Evolutionary conservation across 2,888 invertebrate species (phyloP), one percentile per base, ranked within the genome.

Genomic region (Hypercompe scribonia): DNA sequence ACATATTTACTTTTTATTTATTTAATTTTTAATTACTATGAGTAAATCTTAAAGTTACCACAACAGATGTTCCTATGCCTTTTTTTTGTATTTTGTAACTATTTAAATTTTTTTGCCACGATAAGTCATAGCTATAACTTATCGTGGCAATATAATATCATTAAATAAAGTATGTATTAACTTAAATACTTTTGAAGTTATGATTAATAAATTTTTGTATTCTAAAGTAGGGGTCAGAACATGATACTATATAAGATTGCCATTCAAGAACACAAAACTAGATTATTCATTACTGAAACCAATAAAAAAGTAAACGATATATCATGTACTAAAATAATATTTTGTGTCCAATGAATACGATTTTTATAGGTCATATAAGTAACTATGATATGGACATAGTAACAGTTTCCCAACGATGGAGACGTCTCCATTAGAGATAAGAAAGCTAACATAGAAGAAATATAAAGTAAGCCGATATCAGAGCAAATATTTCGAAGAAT

Each of bases 391-490:
- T 72, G 76, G 74, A 81, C 81, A 81, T 78, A 73, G 76, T 72
- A 70, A 74, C 74, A 75, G 78, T 83, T 80, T 80, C 65, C 61
- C 75, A 74, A 70, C 64, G 72, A 46, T 58, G 46, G 72, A 75
- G 78, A 78, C 76, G 74, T 73, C 71, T 78, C 83, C 70, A 76
- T 83, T 81, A 58, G 61, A 78, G 81, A 78, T 81, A 81, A 81
- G 76, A 72, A 28, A 64, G 72, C 70, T 54, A 70, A 70, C 68
- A 76, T 78, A 78, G 79, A 74, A 83, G 73, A 68, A 69, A 78
- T 81, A 76, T 63, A 66, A 66, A 42, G 74, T 83, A 76, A 81
- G 68, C 72, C 65, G 34, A 76, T 73, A 82, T 65, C 75, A 66
- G 77, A 28, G 71, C 61, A 83, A 83, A 81, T 73, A 74, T 81